Evolutionary conservation across 2,888 invertebrate species (phyloP).

Genomic region (Platypus cylindrus): DNA sequence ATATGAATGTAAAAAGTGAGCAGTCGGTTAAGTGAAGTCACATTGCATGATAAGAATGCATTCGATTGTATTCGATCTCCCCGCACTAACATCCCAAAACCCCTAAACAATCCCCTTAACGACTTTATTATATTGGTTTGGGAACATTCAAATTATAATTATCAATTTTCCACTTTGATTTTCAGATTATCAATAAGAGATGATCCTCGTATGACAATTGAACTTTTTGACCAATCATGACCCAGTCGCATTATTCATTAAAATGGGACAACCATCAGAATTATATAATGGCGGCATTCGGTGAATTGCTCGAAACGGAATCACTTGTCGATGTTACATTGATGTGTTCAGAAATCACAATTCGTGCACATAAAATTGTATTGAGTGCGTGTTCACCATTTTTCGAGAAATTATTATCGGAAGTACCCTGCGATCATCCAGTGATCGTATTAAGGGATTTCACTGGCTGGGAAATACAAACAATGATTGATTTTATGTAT

Average conservation of each 20-base stretch:
- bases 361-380: conserved; percentile 84
- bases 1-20: no score
- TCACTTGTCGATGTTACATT: conserved; percentile 81
- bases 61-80: no score
- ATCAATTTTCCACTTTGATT: conserved; percentile 1
- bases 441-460: conserved; percentile 86
- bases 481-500: conserved; percentile 89
- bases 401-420: conserved; percentile 77
- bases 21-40: no score
- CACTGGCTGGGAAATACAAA: conserved; percentile 74
- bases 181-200: conserved; percentile 21
- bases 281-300: conserved; percentile 78
- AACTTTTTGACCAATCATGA: conserved; percentile 20
- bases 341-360: conserved; percentile 73
- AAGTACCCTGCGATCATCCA: conserved; percentile 88
- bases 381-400: conserved; percentile 82
- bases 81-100: no score
- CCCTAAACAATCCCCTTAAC: no score
- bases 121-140: no score
- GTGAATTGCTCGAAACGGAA: conserved; percentile 76
- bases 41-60: no score
- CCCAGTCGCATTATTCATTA: conserved; percentile 76
- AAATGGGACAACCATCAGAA: conserved; percentile 91
- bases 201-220: conserved; percentile 24
- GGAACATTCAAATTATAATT: neutral